Percentiles rank a stretch among this genome's conserved stretches.
These are phyloP conservation scores for Drosophila nebulosa DNA, from an alignment of 1,140 invertebrate species.

Conservation along the genomic window DNA sequence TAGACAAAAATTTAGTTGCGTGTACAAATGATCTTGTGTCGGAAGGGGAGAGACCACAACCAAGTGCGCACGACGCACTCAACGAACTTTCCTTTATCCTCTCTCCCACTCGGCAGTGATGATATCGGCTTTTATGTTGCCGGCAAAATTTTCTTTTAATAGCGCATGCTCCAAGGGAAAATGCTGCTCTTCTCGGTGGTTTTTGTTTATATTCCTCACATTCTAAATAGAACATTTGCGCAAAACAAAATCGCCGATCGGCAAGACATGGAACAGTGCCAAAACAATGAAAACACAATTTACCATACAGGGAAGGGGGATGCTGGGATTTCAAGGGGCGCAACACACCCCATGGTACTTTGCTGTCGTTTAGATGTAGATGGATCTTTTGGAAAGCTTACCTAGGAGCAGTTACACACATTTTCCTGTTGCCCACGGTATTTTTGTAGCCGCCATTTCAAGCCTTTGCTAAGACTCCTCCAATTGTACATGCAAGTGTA, in stretches of 20 bases:
- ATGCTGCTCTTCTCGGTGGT: background rate
- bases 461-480: too few relatives aligned
- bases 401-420: too few relatives aligned
- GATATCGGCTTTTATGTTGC: constrained; percentile 1
- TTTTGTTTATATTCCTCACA: constrained; percentile 54
- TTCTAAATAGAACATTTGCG: constrained; percentile 52
- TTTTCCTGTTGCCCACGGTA: too few relatives aligned
- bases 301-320: background rate
- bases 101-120: background rate
- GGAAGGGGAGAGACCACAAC: constrained; percentile 18
- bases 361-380: too few relatives aligned
- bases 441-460: too few relatives aligned
- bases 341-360: background rate
- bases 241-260: constrained; percentile 4
- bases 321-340: background rate
- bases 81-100: constrained; percentile 21
- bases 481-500: background rate
- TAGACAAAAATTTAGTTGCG: constrained; percentile 1
- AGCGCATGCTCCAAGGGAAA: constrained; percentile 36
- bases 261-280: background rate
- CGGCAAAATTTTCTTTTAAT: constrained; percentile 22
- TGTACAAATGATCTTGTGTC: constrained; percentile 25
- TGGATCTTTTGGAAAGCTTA: too few relatives aligned
- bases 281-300: background rate
- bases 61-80: constrained; percentile 18